Percentiles rank a stretch among this genome's conserved stretches.
Conservation (phyloP, 2,888 invertebrate genomes). For the Ypsolopha sequella region DNA sequence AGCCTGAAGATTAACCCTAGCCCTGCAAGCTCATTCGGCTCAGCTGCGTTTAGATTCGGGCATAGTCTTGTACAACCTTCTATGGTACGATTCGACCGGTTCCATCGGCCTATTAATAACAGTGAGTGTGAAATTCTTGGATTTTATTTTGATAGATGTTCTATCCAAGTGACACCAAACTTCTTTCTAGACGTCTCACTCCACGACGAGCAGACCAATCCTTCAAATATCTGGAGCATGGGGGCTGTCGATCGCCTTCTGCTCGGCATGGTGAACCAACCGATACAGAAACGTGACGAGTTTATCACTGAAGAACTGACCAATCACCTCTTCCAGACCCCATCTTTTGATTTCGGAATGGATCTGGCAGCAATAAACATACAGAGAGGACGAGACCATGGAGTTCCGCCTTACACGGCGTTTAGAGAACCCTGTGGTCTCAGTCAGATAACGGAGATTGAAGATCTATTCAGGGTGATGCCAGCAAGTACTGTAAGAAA, state of each 20-base stretch:
- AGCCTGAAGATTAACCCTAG: conserved; percentile 78
- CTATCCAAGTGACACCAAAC: neutral
- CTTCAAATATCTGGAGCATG: conserved; percentile 79
- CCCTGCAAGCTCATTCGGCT: conserved; percentile 82
- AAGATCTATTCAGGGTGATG: conserved; percentile 78
- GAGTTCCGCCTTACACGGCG: conserved; percentile 81
- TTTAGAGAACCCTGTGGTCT: conserved; percentile 87
- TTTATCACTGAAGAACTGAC: conserved; percentile 85
- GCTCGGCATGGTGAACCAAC: conserved; percentile 82
- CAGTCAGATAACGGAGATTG: conserved; percentile 74
- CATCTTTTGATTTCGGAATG: conserved; percentile 80
- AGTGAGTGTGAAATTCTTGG: conserved; percentile 67
- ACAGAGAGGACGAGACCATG: conserved; percentile 88
- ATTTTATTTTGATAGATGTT: neutral
- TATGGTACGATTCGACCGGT: conserved; percentile 79
- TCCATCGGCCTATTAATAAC: conserved; percentile 76
- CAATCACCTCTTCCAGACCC: conserved; percentile 85
- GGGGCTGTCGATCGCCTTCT: conserved; percentile 85
- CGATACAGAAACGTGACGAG: conserved; percentile 83
- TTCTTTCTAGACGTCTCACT: conserved; percentile 77
- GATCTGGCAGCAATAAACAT: conserved; percentile 91
- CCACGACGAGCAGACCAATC: conserved; percentile 81
- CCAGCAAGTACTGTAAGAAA: conserved; percentile 73
- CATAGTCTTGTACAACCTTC: conserved; percentile 87
- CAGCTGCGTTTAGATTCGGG: conserved; percentile 89